Conservation (phyloP, 64 coral and sea anemone species). For the Trachythela sp. region DNA sequence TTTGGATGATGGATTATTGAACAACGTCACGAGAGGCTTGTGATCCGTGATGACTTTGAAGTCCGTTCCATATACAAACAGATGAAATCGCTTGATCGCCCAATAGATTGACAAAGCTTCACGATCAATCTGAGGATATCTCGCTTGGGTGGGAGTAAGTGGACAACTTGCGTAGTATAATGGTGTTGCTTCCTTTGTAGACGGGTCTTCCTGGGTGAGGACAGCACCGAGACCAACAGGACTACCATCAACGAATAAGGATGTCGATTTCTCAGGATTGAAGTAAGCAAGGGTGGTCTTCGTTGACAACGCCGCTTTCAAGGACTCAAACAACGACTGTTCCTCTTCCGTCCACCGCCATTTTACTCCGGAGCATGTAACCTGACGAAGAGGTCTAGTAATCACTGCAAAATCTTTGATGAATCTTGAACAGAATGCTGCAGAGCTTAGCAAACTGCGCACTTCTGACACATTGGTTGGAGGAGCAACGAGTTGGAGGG, state of each 20-base stretch:
- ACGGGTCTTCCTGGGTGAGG: conserved; percentile 35
- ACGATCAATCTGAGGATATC: conserved; percentile 55
- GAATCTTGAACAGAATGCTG: conserved; percentile 38
- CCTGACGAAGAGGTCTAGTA: conserved; percentile 49
- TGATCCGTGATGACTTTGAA: conserved; percentile 64
- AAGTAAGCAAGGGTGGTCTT: conserved; percentile 52
- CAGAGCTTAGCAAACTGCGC: conserved; percentile 33
- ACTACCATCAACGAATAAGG: conserved; percentile 34
- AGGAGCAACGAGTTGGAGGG: conserved; percentile 24
- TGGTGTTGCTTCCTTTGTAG: conserved; percentile 36
- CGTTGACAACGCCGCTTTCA: conserved; percentile 35
- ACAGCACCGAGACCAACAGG: conserved; percentile 38
- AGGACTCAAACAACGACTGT: conserved; percentile 35
- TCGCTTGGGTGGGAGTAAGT: too few species aligned
- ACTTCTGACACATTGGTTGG: conserved; percentile 51
- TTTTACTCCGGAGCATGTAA: conserved; percentile 44
- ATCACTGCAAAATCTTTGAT: conserved; percentile 56
- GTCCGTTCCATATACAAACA: conserved; percentile 49
- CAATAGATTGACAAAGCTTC: conserved; percentile 61
- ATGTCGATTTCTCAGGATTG: conserved; percentile 16
- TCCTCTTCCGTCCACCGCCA: conserved; percentile 38
- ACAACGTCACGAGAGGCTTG: conserved; percentile 48
- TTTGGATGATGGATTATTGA: conserved; percentile 52
- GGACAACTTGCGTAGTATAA: conserved; percentile 48
- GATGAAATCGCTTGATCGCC: conserved; percentile 58